Evolutionary conservation across 1,140 invertebrate species (phyloP), one percentile per base, ranked within the genome.

Genomic region (Drosophila dunni): DNA sequence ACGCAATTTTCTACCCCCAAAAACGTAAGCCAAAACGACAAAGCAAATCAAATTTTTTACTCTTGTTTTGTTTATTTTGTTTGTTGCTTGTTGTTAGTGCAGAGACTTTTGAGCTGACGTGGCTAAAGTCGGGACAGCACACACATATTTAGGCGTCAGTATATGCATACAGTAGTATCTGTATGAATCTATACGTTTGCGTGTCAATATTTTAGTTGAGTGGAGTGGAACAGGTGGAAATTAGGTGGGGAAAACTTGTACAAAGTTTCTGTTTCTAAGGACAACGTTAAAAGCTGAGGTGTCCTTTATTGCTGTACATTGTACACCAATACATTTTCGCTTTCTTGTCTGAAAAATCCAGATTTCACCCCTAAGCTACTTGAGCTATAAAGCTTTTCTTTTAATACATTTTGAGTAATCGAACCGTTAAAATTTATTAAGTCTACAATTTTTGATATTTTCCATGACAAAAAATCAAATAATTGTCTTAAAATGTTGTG

Each of bases 81-180:
- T 29, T 50, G 15, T 8, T 20, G 17, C 17, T 20, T 20, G 17
- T 40, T 56, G 44, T 64, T 42, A 13, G 5, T 24, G 29, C 5
- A 10, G n/a, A 17, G 9, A 48, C 42, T 56, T 64, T 48, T n/a
- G n/a, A 58, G 69, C 54, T 67, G 63, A 72, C 69, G 69, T 72
- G 63, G 69, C 69, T 45, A 15, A 62, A 68, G 45, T 61, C 53
- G 53, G n/a, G 15, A 17, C 24, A 29, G 24, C 17, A 29, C 10
- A 44, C 7, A 44, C 9, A 51, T 36, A 64, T 15, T 24, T 10
- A 42, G 15, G 33, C 20, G 9, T 29, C 7, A 7, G 34, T 3
- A 54, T 56, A 17, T 5, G 34, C 50, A 48, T 6, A 62, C 33
- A n/a, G n/a, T n/a, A n/a, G n/a, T n/a, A n/a, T n/a, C n/a, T n/a